Evolutionary conservation across 2,797 vertebrate genomes (phyloP), one percentile per base, ranked within the genome.

Genomic region (Coendou prehensilis): DNA sequence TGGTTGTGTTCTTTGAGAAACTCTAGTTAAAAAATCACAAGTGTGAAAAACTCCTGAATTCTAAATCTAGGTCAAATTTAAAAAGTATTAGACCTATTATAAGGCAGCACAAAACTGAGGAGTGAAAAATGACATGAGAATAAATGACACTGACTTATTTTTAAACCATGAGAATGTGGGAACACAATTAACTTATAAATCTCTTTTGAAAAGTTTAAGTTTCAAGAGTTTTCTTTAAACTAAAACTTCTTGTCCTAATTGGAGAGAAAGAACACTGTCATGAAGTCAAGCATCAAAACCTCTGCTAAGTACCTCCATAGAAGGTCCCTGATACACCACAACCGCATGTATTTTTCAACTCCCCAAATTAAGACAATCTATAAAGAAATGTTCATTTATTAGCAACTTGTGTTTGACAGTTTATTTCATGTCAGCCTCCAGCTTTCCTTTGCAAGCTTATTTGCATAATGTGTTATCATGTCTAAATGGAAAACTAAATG

Each of bases 401-500:
- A 99, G 98, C 98, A 98, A 98, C 98, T 99, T 98, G 98, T 98
- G 97, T 99, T 98, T 98, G 98, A 99, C 98, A 98, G 98, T 98
- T 99, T 98, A 98, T 98, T 98, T 98, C 98, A 98, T 98, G 98
- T 98, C 98, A 98, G 98, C 98, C 98, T 98, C 98, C 98, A 99
- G 98, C 98, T 98, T 98, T 98, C 97, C 98, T 98, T 98, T 98
- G 98, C 98, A 99, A 98, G 97, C 98, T 98, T 63, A 99, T 99
- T 99, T 99, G 98, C 99, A 99, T 99, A 99, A 99, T 99, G 98
- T 98, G 98, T 99, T 99, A 98, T 99, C 99, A 99, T 98, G 98
- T 98, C 98, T 99, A 99, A 99, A 99, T 98, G 98, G 98, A 99
- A 99, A 98, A 98, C 98, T 99, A 98, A 99, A 99, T 99, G 98